These are phyloP conservation scores for Quadroppia sp. DNA, from an alignment of 2,888 invertebrate species.

Conservation along the genomic window DNA sequence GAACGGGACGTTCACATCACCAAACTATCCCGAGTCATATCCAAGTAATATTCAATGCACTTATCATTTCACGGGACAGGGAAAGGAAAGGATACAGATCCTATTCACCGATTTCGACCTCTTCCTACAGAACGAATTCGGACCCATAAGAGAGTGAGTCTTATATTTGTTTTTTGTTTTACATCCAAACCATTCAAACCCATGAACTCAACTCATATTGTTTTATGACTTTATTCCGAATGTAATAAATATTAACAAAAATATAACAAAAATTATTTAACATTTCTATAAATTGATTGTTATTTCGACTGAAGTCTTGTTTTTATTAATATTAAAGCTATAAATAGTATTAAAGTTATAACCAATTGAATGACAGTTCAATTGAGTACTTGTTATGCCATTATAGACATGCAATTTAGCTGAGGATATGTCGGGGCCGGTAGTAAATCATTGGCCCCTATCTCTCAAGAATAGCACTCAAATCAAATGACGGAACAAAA, in stretches of 20 bases:
- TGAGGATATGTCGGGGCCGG: background rate
- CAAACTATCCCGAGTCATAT: slow-evolving; percentile 77
- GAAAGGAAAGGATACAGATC: slow-evolving; percentile 78
- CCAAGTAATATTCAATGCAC: slow-evolving; percentile 75
- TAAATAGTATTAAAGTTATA: background rate
- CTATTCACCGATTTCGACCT: slow-evolving; percentile 78
- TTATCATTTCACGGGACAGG: slow-evolving; percentile 82
- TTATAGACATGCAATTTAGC: background rate
- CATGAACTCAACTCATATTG: no score
- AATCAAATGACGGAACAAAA: no score
- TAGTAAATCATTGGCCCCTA: background rate
- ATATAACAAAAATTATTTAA: no score
- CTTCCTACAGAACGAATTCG: slow-evolving; percentile 52
- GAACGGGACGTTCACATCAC: slow-evolving; percentile 77
- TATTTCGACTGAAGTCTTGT: background rate
- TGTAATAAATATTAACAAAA: no score
- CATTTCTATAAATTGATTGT: background rate
- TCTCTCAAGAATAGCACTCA: background rate
- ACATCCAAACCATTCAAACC: no score
- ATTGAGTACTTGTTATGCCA: background rate
- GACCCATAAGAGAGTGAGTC: slow-evolving; percentile 47
- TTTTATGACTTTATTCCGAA: no score
- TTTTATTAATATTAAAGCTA: background rate
- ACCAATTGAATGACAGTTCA: background rate
- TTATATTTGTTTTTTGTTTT: no score